Conservation (phyloP, 1,140 invertebrate species). For the Drosophila ambigua region DNA sequence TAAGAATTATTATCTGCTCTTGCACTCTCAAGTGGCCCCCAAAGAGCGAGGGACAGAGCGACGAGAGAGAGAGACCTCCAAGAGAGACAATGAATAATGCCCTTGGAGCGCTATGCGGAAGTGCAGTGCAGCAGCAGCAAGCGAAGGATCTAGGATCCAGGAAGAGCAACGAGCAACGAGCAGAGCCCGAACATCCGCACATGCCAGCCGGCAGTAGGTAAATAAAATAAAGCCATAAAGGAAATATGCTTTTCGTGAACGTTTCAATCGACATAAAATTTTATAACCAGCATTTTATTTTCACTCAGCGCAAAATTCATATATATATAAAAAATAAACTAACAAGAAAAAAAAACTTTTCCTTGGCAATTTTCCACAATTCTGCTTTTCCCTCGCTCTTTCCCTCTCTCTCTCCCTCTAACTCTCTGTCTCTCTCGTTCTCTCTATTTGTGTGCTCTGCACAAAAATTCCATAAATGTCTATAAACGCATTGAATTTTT, state of each 20-base stretch:
- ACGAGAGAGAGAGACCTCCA: neutral
- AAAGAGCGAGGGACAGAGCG: conserved; percentile 31
- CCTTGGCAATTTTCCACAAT: conserved; percentile 14
- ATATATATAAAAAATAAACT: conserved; percentile 16
- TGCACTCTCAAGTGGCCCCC: conserved; percentile 70
- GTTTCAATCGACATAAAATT: conserved; percentile 78
- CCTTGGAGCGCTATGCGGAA: conserved; percentile 77
- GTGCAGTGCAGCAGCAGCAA: conserved; percentile 35
- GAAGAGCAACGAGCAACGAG: too few species aligned
- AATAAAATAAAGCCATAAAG: conserved; percentile 77
- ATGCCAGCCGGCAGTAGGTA: conserved; percentile 52
- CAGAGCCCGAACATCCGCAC: neutral
- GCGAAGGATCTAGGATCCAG: neutral
- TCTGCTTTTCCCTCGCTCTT: conserved; percentile 22
- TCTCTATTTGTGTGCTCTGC: conserved; percentile 35
- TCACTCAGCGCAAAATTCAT: conserved; percentile 52
- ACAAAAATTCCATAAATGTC: conserved; percentile 65
- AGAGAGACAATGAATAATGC: conserved; percentile 71
- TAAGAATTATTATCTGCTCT: conserved; percentile 79
- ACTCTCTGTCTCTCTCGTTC: conserved; percentile 2
- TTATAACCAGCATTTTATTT: conserved; percentile 72
- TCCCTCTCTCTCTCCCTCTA: conserved; percentile 1
- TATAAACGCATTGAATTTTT: conserved; percentile 59
- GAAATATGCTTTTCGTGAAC: conserved; percentile 71
- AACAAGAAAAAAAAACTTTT: conserved; percentile 53